Conservation (phyloP, 2,888 invertebrate species). For the Epistrophe grossulariae region DNA sequence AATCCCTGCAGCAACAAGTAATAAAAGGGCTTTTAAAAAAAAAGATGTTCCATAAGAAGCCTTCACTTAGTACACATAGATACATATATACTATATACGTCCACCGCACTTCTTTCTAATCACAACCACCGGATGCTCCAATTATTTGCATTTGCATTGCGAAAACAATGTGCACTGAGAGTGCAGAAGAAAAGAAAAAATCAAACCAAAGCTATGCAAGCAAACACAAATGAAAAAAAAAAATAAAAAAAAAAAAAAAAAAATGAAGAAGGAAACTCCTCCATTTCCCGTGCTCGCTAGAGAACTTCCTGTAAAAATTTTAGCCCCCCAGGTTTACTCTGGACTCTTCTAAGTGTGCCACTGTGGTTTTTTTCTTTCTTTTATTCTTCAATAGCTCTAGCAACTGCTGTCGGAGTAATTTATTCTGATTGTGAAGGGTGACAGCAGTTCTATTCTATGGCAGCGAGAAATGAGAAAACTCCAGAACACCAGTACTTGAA, state of each 20-base stretch:
- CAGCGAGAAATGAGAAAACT: constrained; percentile 24
- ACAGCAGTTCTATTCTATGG: constrained; percentile 2
- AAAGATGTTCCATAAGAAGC: constrained; percentile 50
- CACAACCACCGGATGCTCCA: constrained; percentile 74
- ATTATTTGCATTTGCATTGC: constrained; percentile 74
- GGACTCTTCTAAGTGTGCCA: constrained; percentile 78
- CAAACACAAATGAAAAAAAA: constrained; percentile 20
- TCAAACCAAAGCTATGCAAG: constrained; percentile 14
- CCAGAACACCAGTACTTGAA: constrained; percentile 43
- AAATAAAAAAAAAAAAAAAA: constrained; percentile 17
- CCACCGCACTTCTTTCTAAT: constrained; percentile 59
- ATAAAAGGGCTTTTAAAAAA: neutral
- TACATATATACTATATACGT: neutral
- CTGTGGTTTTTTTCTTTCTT: constrained; percentile 55
- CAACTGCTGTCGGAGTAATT: constrained; percentile 50
- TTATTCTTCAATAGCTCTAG: constrained; percentile 20
- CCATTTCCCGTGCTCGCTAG: constrained; percentile 79
- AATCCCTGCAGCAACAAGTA: constrained; percentile 56
- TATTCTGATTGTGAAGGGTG: constrained; percentile 58
- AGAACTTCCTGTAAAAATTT: constrained; percentile 64
- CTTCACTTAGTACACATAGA: neutral
- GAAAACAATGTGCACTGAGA: constrained; percentile 58
- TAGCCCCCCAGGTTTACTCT: constrained; percentile 58
- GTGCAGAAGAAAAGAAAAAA: constrained; percentile 32
- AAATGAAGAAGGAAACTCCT: constrained; percentile 74